Evolutionary conservation across 1,140 invertebrate genomes (phyloP).

Genomic region (Oppia nitens): DNA sequence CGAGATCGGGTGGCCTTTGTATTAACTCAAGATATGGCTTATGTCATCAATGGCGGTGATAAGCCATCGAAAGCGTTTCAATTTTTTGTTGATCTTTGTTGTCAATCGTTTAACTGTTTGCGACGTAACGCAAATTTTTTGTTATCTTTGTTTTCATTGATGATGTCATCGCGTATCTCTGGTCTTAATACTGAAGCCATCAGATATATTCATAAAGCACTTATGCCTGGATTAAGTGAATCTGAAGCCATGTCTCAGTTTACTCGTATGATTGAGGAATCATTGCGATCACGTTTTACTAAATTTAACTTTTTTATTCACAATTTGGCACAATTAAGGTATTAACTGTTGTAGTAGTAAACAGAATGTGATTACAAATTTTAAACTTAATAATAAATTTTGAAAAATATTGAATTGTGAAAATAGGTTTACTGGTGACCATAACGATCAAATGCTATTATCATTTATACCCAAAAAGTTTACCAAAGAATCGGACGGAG

Average conservation of each 20-base stretch:
- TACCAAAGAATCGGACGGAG: constrained; percentile 73
- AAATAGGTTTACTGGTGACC: constrained; percentile 56
- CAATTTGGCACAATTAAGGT: constrained; percentile 77
- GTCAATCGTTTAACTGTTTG: constrained; percentile 91
- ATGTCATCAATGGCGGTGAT: constrained; percentile 95
- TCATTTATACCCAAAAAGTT: constrained; percentile 77
- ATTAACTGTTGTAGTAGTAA: too few species aligned
- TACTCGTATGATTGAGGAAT: constrained; percentile 66
- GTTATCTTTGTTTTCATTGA: constrained; percentile 80
- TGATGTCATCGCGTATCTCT: constrained; percentile 83
- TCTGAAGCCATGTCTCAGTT: constrained; percentile 84
- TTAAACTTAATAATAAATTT: neutral
- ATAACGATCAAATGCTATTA: constrained; percentile 56
- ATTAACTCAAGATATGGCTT: constrained; percentile 94
- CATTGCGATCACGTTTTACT: constrained; percentile 52
- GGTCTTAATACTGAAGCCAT: constrained; percentile 82
- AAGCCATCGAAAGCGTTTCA: constrained; percentile 84
- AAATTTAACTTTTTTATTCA: constrained; percentile 96
- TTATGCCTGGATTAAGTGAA: constrained; percentile 74
- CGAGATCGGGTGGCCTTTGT: constrained; percentile 94
- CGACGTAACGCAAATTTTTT: constrained; percentile 79
- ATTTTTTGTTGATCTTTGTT: constrained; percentile 92
- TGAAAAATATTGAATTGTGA: neutral
- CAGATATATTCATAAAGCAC: constrained; percentile 70
- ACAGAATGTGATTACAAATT: too few species aligned